A percentile compares a stretch with the other conserved stretches of the same genome.
Conservation (phyloP, 2,113 vertebrate genomes). For the Varanus salvator region DNA sequence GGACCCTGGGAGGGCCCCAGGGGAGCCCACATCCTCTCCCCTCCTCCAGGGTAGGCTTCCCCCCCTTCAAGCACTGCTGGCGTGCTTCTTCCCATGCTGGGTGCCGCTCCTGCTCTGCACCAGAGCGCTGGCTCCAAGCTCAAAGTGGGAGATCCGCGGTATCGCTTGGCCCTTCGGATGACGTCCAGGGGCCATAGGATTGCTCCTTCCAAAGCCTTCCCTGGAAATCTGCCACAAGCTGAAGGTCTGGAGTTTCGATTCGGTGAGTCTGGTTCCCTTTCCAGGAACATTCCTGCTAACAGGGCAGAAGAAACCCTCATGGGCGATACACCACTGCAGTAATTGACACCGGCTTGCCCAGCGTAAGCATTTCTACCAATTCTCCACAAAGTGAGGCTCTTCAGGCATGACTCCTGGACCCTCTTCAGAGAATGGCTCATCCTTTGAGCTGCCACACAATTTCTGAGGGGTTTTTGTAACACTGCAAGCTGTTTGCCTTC, state of each 20-base stretch:
- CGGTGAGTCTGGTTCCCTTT: not conserved
- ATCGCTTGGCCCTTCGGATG: too few relatives aligned
- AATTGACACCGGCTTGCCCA: not conserved
- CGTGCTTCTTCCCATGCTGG: too few relatives aligned
- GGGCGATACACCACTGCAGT: too few relatives aligned
- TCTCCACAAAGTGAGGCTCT: accelerated
- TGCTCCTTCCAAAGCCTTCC: not conserved
- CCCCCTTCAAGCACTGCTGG: too few relatives aligned
- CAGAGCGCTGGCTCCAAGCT: too few relatives aligned
- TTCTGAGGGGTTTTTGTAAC: not conserved
- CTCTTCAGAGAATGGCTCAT: not conserved
- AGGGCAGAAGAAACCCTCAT: not conserved
- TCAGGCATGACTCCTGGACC: not conserved
- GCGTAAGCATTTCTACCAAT: not conserved
- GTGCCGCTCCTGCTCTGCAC: too few relatives aligned
- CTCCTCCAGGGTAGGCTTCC: too few relatives aligned
- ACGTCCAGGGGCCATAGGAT: too few relatives aligned
- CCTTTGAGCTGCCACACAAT: not conserved
- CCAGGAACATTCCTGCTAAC: too few relatives aligned
- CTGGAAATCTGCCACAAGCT: not conserved
- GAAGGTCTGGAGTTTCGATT: not conserved
- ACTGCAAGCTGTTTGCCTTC: not conserved
- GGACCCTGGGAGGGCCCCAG: too few relatives aligned
- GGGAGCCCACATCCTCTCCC: too few relatives aligned
- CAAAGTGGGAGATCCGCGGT: too few relatives aligned